phyloP scores from a whole-genome alignment of 53 echinoderm and acorn worm genomes.

The Paracentrotus lividus region DNA sequence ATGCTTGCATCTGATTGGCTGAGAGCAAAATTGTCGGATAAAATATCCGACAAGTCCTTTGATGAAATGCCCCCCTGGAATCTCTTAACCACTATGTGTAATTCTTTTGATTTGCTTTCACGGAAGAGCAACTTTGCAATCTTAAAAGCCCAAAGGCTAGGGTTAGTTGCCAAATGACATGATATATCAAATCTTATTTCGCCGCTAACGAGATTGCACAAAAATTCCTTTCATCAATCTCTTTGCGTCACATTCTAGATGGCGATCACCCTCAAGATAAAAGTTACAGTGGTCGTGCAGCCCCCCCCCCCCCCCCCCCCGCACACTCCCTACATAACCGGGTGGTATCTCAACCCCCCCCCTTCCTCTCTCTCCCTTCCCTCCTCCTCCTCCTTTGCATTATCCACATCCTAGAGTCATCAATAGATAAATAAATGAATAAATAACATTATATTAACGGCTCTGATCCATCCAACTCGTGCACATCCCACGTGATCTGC shows the following conservation, averaged over 20 bases:
- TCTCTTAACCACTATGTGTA: neutral
- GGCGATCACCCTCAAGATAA: neutral
- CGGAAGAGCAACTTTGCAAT: neutral
- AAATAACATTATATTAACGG: too few relatives aligned
- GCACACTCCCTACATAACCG: neutral
- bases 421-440: too few relatives aligned
- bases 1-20: too few relatives aligned
- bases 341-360: neutral
- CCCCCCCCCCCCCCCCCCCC: neutral
- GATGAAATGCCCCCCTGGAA: too few relatives aligned
- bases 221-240: neutral
- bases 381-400: too few relatives aligned
- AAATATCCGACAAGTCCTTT: too few relatives aligned
- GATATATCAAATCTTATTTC: constrained; percentile 6
- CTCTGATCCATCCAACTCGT: too few relatives aligned
- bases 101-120: neutral
- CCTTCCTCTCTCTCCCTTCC: neutral
- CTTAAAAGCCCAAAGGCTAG: neutral
- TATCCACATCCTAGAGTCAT: too few relatives aligned
- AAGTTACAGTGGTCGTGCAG: neutral
- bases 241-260: neutral
- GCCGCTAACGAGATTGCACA: neutral
- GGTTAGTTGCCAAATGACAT: neutral
- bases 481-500: too few relatives aligned
- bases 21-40: too few relatives aligned